These are phyloP conservation scores for Armadillidium nasatum DNA, from an alignment of 1,140 invertebrate genomes.

Conservation along the genomic window DNA sequence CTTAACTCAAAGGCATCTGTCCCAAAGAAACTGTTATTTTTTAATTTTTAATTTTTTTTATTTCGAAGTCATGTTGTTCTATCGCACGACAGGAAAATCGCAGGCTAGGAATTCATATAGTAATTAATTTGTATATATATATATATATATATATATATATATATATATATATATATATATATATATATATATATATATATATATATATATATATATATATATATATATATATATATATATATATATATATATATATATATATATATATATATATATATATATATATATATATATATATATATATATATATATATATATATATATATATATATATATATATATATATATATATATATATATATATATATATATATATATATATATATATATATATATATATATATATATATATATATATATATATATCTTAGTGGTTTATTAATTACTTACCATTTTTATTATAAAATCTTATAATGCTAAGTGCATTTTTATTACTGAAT, in stretches of 20 bases:
- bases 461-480: no score
- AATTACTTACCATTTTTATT: no score
- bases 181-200: neutral
- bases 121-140: neutral
- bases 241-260: slow-evolving; percentile 4
- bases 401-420: neutral
- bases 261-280: neutral
- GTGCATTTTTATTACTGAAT: no score
- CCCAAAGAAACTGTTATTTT: no score
- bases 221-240: neutral
- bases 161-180: slow-evolving; percentile 7
- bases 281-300: neutral
- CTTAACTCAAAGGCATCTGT: no score
- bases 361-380: slow-evolving; percentile 24
- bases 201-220: neutral
- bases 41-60: no score
- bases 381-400: slow-evolving; percentile 19
- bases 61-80: no score
- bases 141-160: slow-evolving; percentile 16
- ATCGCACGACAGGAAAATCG: no score
- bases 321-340: slow-evolving; percentile 26
- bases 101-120: neutral
- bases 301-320: neutral
- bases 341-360: slow-evolving; percentile 21
- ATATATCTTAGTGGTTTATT: no score